phyloP scores from a whole-genome alignment of 2,113 vertebrate species.

The Guaruba guarouba region DNA sequence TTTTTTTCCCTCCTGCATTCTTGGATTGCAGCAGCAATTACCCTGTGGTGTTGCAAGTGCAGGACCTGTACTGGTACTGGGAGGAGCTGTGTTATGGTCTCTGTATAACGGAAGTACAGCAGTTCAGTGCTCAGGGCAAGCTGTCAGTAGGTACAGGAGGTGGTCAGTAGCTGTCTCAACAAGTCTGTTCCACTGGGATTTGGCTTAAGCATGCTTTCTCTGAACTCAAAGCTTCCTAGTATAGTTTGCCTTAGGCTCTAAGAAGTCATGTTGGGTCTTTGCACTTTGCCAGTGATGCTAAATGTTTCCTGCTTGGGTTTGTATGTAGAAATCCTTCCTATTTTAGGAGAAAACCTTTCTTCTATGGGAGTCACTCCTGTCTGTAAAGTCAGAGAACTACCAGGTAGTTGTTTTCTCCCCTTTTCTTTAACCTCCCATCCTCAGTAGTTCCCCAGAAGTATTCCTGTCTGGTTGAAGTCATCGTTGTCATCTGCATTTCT shows the following conservation, averaged over 20 bases:
- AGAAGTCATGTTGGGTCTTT: neutral
- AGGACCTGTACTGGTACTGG: neutral
- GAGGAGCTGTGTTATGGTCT: neutral
- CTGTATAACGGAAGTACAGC: neutral
- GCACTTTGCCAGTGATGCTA: neutral
- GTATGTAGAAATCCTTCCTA: neutral
- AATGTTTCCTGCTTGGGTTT: neutral
- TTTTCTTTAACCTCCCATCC: neutral
- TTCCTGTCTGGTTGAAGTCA: neutral
- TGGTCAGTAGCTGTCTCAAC: neutral
- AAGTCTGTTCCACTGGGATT: neutral
- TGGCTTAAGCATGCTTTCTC: neutral
- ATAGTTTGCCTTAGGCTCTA: neutral
- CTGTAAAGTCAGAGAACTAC: neutral
- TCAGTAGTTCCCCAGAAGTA: neutral
- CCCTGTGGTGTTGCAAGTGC: neutral
- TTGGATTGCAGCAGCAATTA: neutral
- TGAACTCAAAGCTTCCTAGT: neutral
- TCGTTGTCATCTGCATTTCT: rapidly evolving
- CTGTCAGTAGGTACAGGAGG: neutral
- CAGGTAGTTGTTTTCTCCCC: neutral
- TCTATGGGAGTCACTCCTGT: neutral
- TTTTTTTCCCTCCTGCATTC: neutral
- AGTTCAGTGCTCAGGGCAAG: neutral
- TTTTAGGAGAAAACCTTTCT: neutral